A percentile compares a stretch with the other conserved stretches of the same genome.
phyloP scores from a whole-genome alignment of 2,797 vertebrate species.

The Pangasius sanitwongsei region DNA sequence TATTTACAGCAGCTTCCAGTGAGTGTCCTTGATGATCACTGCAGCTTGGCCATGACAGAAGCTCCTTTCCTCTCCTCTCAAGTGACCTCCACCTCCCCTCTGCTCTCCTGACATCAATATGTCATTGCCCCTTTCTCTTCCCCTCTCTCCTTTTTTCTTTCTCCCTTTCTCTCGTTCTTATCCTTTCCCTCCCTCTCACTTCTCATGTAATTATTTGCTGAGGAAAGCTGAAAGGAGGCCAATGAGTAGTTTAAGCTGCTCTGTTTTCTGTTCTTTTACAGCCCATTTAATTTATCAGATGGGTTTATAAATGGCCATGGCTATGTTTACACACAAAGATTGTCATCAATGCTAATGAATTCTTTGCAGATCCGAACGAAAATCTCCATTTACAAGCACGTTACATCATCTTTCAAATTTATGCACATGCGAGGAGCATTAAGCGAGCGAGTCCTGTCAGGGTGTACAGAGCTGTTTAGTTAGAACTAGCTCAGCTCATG shows the following conservation, averaged over 20 bases:
- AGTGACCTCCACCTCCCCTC: constrained; percentile 7
- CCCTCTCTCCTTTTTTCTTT: not conserved
- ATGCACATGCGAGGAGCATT: not conserved
- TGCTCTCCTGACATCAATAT: constrained; percentile 44
- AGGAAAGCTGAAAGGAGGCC: constrained; percentile 64
- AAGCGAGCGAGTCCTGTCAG: not conserved
- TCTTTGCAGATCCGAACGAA: not conserved
- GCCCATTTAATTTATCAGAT: constrained; percentile 7
- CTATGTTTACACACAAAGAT: not conserved
- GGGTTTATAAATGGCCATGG: not conserved
- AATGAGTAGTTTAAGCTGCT: constrained; percentile 18
- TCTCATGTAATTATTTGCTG: constrained; percentile 56
- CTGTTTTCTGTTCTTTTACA: constrained; percentile 50
- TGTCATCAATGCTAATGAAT: not conserved
- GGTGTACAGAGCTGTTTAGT: not conserved
- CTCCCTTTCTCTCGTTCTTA: not conserved
- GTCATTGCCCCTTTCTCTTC: constrained; percentile 1
- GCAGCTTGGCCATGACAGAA: constrained; percentile 38
- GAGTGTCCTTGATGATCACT: constrained; percentile 46
- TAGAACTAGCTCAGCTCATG: not conserved
- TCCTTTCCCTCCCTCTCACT: not conserved
- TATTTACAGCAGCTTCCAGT: constrained; percentile 45
- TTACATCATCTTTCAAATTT: not conserved
- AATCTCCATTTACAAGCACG: not conserved
- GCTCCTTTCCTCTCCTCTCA: constrained; percentile 14